A percentile compares a stretch with the other conserved stretches of the same genome.
These are phyloP conservation scores for Trisateles emortualis DNA, from an alignment of 2,888 invertebrate species.

Conservation along the genomic window DNA sequence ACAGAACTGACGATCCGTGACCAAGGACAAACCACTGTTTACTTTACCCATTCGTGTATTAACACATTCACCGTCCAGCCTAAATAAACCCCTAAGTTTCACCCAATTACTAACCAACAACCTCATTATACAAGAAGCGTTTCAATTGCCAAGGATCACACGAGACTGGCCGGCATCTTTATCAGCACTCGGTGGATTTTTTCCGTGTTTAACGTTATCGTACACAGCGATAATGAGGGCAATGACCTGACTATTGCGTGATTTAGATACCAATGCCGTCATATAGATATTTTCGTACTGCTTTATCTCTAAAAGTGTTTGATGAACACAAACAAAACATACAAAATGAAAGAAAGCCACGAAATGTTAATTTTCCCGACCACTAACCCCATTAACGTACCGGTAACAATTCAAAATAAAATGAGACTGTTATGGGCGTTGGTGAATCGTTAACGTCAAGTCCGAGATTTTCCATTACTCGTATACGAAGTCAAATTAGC, in stretches of 20 bases:
- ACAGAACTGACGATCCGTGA: conserved; percentile 48
- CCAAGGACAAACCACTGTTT: conserved; percentile 60
- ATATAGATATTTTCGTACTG: conserved; percentile 46
- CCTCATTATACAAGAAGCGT: conserved; percentile 14
- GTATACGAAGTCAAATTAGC: conserved; percentile 63
- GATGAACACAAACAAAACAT: conserved; percentile 21
- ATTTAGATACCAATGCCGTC: conserved; percentile 65
- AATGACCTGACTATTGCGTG: conserved; percentile 73
- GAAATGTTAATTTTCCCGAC: conserved; percentile 37
- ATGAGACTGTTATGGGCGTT: conserved; percentile 52
- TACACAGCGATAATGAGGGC: conserved; percentile 76
- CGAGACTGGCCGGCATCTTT: conserved; percentile 58
- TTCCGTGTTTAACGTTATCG: conserved; percentile 80
- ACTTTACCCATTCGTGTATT: conserved; percentile 49
- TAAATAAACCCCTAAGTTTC: conserved; percentile 50
- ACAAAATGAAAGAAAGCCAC: conserved; percentile 23
- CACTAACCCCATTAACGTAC: conserved; percentile 51
- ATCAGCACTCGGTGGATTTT: conserved; percentile 75
- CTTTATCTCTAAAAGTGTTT: conserved; percentile 29
- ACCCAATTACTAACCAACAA: conserved; percentile 31
- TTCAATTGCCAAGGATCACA: conserved; percentile 52
- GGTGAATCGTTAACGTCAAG: conserved; percentile 55
- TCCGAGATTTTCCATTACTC: conserved; percentile 64
- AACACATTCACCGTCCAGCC: conserved; percentile 50
- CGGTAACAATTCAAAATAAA: conserved; percentile 50